Percentiles rank a stretch among this genome's conserved stretches.
phyloP scores from a whole-genome alignment of 2,888 invertebrate genomes.

The Drosophila kanekoi region DNA sequence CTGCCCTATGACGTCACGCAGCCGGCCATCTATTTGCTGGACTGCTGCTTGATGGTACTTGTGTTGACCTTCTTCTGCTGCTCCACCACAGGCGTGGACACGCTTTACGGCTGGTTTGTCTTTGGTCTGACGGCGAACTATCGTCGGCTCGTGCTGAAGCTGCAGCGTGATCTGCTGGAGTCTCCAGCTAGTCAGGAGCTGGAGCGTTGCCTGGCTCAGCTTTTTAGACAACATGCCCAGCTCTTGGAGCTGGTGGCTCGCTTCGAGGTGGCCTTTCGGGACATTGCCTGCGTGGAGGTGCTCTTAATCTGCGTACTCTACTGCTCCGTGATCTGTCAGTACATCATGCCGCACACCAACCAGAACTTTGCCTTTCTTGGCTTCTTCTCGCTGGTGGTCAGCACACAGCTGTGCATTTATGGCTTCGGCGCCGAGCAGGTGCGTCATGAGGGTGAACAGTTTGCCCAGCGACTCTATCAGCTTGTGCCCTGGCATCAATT shows the following conservation, averaged over 20 bases:
- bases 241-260: slow-evolving; percentile 37
- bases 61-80: slow-evolving; percentile 61
- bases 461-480: slow-evolving; percentile 41
- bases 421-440: slow-evolving; percentile 58
- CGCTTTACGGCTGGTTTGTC: slow-evolving; percentile 58
- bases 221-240: slow-evolving; percentile 41
- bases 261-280: slow-evolving; percentile 46
- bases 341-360: slow-evolving; percentile 58
- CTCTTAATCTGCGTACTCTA: slow-evolving; percentile 55
- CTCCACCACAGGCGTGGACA: slow-evolving; percentile 56
- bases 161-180: slow-evolving; percentile 5
- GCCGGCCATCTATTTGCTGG: slow-evolving; percentile 46
- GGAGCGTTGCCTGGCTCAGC: slow-evolving; percentile 11
- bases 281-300: slow-evolving; percentile 57
- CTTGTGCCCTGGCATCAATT: slow-evolving; percentile 51
- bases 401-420: slow-evolving; percentile 59
- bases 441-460: slow-evolving; percentile 42
- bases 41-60: slow-evolving; percentile 54
- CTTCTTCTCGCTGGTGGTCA: slow-evolving; percentile 53
- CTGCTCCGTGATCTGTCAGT: slow-evolving; percentile 61
- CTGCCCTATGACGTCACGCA: slow-evolving; percentile 49
- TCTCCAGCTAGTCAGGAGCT: slow-evolving; percentile 2
- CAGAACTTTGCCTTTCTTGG: slow-evolving; percentile 62
- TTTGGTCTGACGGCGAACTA: slow-evolving; percentile 53
- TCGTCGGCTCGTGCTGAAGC: slow-evolving; percentile 38